Evolutionary conservation across 2,113 vertebrate species (phyloP).

Genomic region (Bubo bubo): DNA sequence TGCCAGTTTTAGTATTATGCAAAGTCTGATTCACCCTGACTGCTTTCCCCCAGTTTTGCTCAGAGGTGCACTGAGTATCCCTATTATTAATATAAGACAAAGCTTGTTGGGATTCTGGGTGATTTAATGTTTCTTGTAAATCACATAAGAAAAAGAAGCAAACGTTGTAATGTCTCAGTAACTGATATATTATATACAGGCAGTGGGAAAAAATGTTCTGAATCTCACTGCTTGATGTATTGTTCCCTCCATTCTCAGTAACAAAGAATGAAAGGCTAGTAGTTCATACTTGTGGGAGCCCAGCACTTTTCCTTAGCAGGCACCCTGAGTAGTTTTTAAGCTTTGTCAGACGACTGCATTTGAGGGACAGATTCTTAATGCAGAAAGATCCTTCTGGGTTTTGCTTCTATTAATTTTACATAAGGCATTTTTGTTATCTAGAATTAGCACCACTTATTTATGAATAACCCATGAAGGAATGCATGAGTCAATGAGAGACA

Average conservation of each 20-base stretch:
- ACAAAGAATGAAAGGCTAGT: not conserved
- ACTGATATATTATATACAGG: not conserved
- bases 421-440: not conserved
- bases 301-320: not conserved
- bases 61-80: not conserved
- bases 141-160: not conserved
- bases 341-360: not conserved
- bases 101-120: not conserved
- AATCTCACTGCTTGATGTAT: not conserved
- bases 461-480: constrained; percentile 49
- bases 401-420: constrained; percentile 52
- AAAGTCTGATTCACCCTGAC: not conserved
- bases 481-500: constrained; percentile 1
- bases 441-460: constrained; percentile 27
- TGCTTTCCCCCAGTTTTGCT: not conserved
- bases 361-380: not conserved
- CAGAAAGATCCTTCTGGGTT: not conserved
- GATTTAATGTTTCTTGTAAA: not conserved
- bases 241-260: not conserved
- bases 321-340: not conserved
- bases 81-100: not conserved
- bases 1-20: not conserved
- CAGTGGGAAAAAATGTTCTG: not conserved
- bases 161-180: not conserved
- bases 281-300: not conserved